Evolutionary conservation across 2,888 invertebrate genomes (phyloP).

Genomic region (Drosophila hamatofila): DNA sequence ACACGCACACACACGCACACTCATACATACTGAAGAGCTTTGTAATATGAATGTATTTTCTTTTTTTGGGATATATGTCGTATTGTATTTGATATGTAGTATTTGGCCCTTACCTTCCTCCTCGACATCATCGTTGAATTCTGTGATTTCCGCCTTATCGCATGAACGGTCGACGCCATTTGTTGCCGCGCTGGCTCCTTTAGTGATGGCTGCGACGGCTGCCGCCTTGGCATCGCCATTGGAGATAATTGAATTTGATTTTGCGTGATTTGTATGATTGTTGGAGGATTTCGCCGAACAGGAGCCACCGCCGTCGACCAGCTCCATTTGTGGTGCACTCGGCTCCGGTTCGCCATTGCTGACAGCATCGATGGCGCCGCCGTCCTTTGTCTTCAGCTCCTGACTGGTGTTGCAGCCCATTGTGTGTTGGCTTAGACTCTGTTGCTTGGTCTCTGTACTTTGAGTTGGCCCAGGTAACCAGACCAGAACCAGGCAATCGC

Average conservation of each 20-base stretch:
- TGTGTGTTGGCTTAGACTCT: slow-evolving; percentile 43
- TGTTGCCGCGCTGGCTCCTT: slow-evolving; percentile 52
- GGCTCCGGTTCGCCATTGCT: slow-evolving; percentile 65
- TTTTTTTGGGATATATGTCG: slow-evolving; percentile 6
- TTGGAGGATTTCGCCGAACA: slow-evolving; percentile 58
- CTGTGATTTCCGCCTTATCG: slow-evolving; percentile 81
- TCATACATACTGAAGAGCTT: slow-evolving; percentile 26
- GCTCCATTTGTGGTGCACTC: slow-evolving; percentile 69
- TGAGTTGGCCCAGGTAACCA: slow-evolving; percentile 71
- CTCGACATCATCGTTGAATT: slow-evolving; percentile 77
- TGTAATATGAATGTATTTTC: slow-evolving; percentile 47
- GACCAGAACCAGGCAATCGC: slow-evolving; percentile 35
- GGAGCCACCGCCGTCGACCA: slow-evolving; percentile 41
- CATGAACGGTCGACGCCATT: slow-evolving; percentile 69
- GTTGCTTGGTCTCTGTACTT: slow-evolving; percentile 46
- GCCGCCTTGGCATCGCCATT: slow-evolving; percentile 79
- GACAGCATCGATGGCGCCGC: slow-evolving; percentile 70
- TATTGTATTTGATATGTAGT: slow-evolving; percentile 17
- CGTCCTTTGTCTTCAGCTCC: slow-evolving; percentile 85
- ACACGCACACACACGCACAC: slow-evolving; percentile 16
- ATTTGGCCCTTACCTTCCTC: slow-evolving; percentile 79
- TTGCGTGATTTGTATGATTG: slow-evolving; percentile 80
- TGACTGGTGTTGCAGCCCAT: slow-evolving; percentile 88
- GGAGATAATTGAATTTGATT: slow-evolving; percentile 82
- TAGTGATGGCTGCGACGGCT: slow-evolving; percentile 38